phyloP scores from a whole-genome alignment of 2,113 vertebrate genomes.

The Miniopterus natalensis region DNA sequence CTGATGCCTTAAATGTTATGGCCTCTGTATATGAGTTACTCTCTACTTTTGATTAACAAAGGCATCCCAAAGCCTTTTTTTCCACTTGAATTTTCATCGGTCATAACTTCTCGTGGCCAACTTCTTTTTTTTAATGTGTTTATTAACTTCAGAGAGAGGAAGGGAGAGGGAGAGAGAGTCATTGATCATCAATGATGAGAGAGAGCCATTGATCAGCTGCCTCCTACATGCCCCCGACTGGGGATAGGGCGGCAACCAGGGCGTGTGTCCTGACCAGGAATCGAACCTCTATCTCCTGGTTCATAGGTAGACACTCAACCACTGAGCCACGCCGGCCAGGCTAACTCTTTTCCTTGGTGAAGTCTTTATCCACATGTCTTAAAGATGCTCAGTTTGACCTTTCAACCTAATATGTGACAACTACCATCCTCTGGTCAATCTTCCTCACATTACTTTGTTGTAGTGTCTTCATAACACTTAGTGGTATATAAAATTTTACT shows the following conservation, averaged over 20 bases:
- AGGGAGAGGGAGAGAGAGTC: too few species aligned
- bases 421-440: background rate
- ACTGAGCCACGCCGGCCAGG: too few species aligned
- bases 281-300: too few species aligned
- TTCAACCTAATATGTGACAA: background rate
- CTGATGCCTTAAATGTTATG: background rate
- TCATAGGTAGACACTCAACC: too few species aligned
- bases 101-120: background rate
- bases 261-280: too few species aligned
- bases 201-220: too few species aligned
- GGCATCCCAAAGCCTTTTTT: background rate
- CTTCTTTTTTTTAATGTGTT: too few species aligned
- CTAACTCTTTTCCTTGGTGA: background rate
- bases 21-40: background rate
- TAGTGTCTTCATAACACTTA: background rate
- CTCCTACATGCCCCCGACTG: too few species aligned
- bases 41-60: background rate
- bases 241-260: too few species aligned
- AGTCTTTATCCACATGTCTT: background rate
- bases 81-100: background rate
- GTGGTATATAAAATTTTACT: background rate
- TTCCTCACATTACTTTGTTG: background rate
- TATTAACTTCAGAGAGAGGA: too few species aligned
- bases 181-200: too few species aligned
- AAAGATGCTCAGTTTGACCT: background rate